Percentiles rank a stretch among this genome's conserved stretches.
Conservation (phyloP, 2,797 vertebrate species). For the Eospalax fontanierii region DNA sequence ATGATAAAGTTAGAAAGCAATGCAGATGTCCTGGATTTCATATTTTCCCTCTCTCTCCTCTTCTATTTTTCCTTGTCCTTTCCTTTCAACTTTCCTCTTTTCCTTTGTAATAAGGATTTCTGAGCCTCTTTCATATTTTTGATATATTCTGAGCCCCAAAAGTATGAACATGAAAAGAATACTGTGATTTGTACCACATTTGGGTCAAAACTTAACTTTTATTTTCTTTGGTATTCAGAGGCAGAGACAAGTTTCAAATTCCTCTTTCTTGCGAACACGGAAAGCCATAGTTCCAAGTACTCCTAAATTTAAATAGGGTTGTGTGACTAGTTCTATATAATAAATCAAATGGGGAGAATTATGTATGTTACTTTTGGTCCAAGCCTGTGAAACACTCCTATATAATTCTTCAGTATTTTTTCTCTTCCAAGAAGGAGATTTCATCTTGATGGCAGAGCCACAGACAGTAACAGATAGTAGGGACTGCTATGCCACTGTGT, state of each 20-base stretch:
- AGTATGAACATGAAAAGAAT: not conserved
- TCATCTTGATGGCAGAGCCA: not conserved
- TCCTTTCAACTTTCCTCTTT: not conserved
- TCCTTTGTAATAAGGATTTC: constrained; percentile 20
- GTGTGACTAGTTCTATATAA: constrained; percentile 20
- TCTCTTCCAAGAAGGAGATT: not conserved
- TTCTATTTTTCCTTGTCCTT: not conserved
- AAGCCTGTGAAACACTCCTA: not conserved
- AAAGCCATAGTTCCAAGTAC: constrained; percentile 51
- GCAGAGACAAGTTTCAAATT: constrained; percentile 38
- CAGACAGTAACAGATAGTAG: not conserved
- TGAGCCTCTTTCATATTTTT: constrained; percentile 36
- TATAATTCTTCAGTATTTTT: constrained; percentile 14
- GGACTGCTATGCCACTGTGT: not conserved
- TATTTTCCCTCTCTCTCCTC: not conserved
- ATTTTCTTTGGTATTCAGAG: constrained; percentile 57
- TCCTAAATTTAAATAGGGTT: not conserved
- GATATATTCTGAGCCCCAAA: not conserved
- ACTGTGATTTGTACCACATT: constrained; percentile 21
- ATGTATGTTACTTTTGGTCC: not conserved
- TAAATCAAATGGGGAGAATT: constrained; percentile 27
- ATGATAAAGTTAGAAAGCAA: constrained; percentile 31
- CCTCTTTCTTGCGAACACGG: constrained; percentile 53
- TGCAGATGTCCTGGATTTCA: not conserved
- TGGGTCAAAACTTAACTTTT: constrained; percentile 31